phyloP scores from a whole-genome alignment of 2,888 invertebrate species.

The Megalurothrips usitatus region DNA sequence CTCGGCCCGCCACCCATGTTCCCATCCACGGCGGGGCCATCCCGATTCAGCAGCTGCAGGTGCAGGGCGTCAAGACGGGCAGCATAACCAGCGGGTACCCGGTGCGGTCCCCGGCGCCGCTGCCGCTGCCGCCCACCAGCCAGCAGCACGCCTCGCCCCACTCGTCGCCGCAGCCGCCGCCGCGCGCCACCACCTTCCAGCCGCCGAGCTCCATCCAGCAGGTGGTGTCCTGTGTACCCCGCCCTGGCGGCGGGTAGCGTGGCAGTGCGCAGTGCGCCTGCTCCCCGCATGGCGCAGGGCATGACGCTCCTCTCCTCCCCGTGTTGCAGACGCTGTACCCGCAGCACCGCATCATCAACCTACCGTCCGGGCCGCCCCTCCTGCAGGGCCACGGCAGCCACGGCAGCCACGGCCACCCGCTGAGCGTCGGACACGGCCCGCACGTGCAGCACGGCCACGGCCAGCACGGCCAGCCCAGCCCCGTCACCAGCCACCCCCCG shows the following conservation, averaged over 20 bases:
- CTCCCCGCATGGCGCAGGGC: too few relatives aligned
- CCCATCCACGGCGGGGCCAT: constrained; percentile 54
- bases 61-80: constrained; percentile 67
- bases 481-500: not conserved
- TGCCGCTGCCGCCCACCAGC: constrained; percentile 46
- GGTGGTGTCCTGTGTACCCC: not conserved
- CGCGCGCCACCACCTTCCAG: not conserved
- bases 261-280: too few relatives aligned
- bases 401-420: not conserved
- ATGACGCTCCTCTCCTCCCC: not conserved
- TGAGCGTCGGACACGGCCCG: not conserved
- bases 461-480: not conserved
- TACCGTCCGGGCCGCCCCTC: not conserved
- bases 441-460: not conserved
- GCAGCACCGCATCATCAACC: not conserved
- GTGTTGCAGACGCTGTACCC: not conserved
- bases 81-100: constrained; percentile 83
- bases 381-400: not conserved
- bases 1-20: constrained; percentile 52
- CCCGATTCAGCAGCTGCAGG: constrained; percentile 53
- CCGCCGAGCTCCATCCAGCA: not conserved
- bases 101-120: constrained; percentile 60
- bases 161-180: constrained; percentile 34
- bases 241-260: too few relatives aligned
- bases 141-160: constrained; percentile 38